Percentiles rank a stretch among this genome's conserved stretches.
phyloP scores from a whole-genome alignment of 2,797 vertebrate species.

The Nothura maculosa region DNA sequence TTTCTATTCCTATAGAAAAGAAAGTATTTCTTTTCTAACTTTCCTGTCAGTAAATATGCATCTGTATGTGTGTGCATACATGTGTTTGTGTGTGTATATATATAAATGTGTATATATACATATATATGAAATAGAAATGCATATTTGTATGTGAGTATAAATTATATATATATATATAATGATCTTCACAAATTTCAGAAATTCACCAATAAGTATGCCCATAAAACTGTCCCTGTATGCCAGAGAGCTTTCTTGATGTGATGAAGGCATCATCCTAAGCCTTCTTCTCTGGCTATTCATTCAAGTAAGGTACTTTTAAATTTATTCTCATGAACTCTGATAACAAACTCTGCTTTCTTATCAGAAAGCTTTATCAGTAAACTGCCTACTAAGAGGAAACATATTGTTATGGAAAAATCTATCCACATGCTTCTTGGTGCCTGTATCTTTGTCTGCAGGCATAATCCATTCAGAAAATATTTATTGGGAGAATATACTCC shows the following conservation, averaged over 20 bases:
- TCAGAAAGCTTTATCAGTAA: neutral
- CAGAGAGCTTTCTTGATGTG: neutral
- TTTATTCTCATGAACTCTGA: neutral
- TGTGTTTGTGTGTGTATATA: no score
- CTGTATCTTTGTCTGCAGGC: neutral
- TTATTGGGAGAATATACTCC: neutral
- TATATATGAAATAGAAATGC: no score
- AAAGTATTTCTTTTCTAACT: neutral
- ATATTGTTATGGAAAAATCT: neutral
- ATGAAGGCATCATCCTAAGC: neutral
- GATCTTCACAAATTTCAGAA: neutral
- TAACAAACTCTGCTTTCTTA: neutral
- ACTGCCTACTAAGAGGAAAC: neutral
- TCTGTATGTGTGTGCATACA: no score
- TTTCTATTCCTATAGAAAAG: neutral
- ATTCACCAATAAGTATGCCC: neutral
- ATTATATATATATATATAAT: neutral
- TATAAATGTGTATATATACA: fast-evolving
- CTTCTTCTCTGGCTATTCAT: neutral
- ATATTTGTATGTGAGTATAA: no score
- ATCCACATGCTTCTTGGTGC: fast-evolving
- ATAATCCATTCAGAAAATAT: neutral
- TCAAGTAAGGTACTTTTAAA: neutral
- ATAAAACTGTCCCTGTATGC: neutral
- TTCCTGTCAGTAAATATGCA: neutral